phyloP scores from a whole-genome alignment of 1,140 invertebrate genomes.

The Tetranychus urticae region DNA sequence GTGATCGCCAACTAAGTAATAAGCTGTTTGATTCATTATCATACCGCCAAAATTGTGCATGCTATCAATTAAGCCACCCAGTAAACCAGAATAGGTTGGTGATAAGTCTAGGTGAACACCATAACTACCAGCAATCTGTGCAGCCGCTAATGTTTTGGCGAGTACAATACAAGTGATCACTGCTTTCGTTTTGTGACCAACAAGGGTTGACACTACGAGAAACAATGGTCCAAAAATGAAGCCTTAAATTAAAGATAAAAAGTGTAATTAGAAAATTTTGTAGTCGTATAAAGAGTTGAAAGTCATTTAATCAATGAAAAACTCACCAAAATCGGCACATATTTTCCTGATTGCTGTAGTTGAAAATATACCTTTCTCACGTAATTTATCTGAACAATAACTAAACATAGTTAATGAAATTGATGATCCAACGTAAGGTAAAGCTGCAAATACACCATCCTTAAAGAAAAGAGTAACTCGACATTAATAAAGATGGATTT shows the following conservation, averaged over 20 bases:
- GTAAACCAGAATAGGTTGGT: constrained; percentile 11
- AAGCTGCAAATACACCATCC: constrained; percentile 29
- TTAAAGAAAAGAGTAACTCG: constrained; percentile 13
- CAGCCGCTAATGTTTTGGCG: constrained; percentile 3
- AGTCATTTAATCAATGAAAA: too few species aligned
- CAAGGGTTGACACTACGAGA: constrained; percentile 38
- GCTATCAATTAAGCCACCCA: constrained; percentile 18
- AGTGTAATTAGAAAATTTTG: constrained; percentile 9
- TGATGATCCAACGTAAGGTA: constrained; percentile 29
- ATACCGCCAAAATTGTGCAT: constrained; percentile 17
- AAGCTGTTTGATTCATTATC: constrained; percentile 13
- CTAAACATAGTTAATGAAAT: too few species aligned
- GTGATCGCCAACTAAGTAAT: constrained; percentile 17
- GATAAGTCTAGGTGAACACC: constrained; percentile 11
- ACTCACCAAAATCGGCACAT: constrained; percentile 8
- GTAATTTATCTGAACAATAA: constrained; percentile 9
- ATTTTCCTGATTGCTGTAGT: constrained; percentile 24
- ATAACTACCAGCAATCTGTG: constrained; percentile 2
- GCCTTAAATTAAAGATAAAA: constrained; percentile 19
- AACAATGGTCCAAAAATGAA: constrained; percentile 34
- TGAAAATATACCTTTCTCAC: constrained; percentile 21
- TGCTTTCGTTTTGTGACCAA: constrained; percentile 29
- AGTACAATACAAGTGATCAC: not conserved
- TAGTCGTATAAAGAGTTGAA: too few species aligned
- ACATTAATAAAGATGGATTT: not conserved